Conservation (phyloP, 2,797 vertebrate genomes). For the Avahi laniger region DNA sequence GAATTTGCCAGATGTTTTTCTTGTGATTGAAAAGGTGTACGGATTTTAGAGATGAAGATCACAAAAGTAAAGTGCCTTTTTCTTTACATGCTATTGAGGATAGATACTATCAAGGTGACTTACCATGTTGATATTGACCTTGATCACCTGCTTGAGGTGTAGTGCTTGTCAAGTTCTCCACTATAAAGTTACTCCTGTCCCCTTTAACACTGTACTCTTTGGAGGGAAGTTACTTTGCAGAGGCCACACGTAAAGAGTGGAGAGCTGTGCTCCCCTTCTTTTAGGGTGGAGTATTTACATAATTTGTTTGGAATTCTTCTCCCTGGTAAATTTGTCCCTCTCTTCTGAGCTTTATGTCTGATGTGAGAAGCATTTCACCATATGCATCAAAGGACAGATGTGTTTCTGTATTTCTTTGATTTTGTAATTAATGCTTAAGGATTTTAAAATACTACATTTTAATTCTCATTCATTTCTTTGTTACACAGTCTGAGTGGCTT, state of each 20-base stretch:
- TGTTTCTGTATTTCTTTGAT: slow-evolving; percentile 25
- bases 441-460: slow-evolving; percentile 20
- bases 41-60: neutral
- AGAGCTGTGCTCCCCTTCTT: neutral
- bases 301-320: slow-evolving; percentile 47
- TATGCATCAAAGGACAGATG: neutral
- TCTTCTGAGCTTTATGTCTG: neutral
- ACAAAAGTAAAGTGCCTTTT: neutral
- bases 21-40: neutral
- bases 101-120: neutral
- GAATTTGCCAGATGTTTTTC: slow-evolving; percentile 19
- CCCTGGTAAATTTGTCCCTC: neutral
- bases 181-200: neutral
- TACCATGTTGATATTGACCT: neutral
- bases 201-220: neutral
- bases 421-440: neutral
- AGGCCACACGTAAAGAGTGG: neutral
- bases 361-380: slow-evolving; percentile 27
- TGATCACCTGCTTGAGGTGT: neutral
- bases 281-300: neutral
- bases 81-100: neutral
- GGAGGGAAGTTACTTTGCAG: neutral
- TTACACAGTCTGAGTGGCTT: neutral
- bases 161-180: slow-evolving; percentile 16
- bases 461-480: neutral